Conservation (phyloP, 2,113 vertebrate species). For the Psittacara wagleri region DNA sequence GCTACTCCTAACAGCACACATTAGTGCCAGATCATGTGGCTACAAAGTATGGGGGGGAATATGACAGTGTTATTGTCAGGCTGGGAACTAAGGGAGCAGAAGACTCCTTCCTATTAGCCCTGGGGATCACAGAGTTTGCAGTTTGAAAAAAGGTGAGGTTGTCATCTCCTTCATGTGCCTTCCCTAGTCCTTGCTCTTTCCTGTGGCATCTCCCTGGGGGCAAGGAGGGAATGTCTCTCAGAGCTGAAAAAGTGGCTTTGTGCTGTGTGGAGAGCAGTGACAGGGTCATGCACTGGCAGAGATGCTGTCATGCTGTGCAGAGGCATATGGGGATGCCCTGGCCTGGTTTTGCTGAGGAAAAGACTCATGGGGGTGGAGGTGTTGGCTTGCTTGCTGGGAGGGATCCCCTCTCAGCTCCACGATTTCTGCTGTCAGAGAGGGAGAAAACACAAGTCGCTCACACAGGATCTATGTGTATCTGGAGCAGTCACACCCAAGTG, state of each 20-base stretch:
- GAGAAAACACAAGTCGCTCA: neutral
- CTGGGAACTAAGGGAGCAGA: neutral
- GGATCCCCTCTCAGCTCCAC: neutral
- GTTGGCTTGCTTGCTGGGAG: neutral
- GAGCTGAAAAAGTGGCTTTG: neutral
- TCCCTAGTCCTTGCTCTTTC: neutral
- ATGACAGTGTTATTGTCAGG: neutral
- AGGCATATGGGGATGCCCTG: neutral
- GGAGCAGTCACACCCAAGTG: neutral
- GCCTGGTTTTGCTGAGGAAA: neutral
- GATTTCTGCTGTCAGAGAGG: neutral
- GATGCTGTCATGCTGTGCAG: rapidly evolving
- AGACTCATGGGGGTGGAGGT: neutral
- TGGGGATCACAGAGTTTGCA: neutral
- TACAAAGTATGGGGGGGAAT: neutral
- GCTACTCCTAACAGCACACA: neutral
- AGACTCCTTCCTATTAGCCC: neutral
- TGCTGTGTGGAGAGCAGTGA: neutral
- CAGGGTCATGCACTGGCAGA: neutral
- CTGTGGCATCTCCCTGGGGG: neutral
- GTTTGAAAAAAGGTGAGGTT: neutral
- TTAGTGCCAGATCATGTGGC: neutral
- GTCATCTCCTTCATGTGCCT: neutral
- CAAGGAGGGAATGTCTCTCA: neutral
- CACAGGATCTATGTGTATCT: neutral